Evolutionary conservation across 1,140 invertebrate genomes (phyloP), one percentile per base, ranked within the genome.

Genomic region (Nephotettix cincticeps): DNA sequence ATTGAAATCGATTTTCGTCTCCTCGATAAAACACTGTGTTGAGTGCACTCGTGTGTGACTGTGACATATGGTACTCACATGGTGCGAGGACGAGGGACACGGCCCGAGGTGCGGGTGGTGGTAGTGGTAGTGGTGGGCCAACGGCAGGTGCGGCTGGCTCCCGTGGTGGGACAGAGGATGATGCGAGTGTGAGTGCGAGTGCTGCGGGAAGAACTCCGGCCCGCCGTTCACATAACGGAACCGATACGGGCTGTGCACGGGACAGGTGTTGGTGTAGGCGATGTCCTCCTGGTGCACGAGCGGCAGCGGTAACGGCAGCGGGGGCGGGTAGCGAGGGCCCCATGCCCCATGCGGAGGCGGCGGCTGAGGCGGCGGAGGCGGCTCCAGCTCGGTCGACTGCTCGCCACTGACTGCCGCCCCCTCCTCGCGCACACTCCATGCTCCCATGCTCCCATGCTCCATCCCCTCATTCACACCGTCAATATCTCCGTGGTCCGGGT

Each of bases 231-330:
- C 81, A 76, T 84, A 85, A 74, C 86, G 83, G 77, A 85, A 88
- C 3, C 87, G 79, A 77, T 86, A 88, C 0, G 87, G 87, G 72
- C 86, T 88, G 78, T 89, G 87, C 65, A 89, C 86, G 29, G 88
- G 87, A 75, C 87, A 89, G 72, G 82, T 74, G 67, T 65, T 70
- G 23, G 47, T 54, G 23, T 58, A 61, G 11, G 54, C 54, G 36
- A 61, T 40, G 36, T 61, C 56, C 25, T 70, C 69, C 23, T 70
- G 51, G 25, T 70, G 65, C 11, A 63, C 61, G 6, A 71, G 36
- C 27, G 67, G 67, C 28, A 66, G 56, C 64, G 69, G 69, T 51
- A 51, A 45, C 69, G 71, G 71, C n/a, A n/a, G n/a, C 32, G 68
- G 61, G 21, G 63, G 71, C 67, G 66, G 66, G 51, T 70, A 72